Percentiles rank a stretch among this genome's conserved stretches.
These are phyloP conservation scores for Crambe crambe DNA, from an alignment of 37 sponge, comb jelly and placozoan genomes.

Conservation along the genomic window DNA sequence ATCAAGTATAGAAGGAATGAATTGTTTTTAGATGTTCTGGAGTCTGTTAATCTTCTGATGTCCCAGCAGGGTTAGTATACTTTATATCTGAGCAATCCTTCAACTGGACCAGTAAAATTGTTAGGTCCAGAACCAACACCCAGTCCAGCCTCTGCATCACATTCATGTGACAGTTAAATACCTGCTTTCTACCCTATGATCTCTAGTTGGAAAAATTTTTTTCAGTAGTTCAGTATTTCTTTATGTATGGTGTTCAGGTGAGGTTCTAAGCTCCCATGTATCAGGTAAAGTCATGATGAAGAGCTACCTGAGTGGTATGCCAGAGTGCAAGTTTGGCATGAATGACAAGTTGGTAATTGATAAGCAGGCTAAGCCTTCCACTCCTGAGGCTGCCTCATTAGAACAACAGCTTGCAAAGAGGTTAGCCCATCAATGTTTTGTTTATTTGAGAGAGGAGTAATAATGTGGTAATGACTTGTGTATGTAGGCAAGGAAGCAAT, in stretches of 20 bases:
- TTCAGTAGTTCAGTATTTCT: no score
- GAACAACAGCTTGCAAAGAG: constrained; percentile 65
- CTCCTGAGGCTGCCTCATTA: constrained; percentile 66
- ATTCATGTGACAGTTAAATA: no score
- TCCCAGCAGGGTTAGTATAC: constrained; percentile 83
- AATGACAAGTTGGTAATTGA: constrained; percentile 95
- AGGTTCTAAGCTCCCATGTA: constrained; percentile 89
- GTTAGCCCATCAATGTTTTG: neutral
- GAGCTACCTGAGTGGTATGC: constrained; percentile 96
- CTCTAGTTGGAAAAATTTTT: no score
- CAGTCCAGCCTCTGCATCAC: no score
- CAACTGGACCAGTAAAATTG: no score
- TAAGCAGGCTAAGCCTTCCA: constrained; percentile 87
- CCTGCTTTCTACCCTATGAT: no score
- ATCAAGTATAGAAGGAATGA: constrained; percentile 95
- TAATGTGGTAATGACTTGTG: neutral
- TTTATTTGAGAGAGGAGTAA: neutral
- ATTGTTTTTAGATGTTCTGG: constrained; percentile 94
- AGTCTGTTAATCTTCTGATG: constrained; percentile 94
- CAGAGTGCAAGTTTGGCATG: constrained; percentile 99
- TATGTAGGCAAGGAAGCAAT: constrained; percentile 41
- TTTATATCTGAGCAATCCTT: no score
- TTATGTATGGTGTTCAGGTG: no score
- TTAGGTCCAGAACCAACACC: no score
- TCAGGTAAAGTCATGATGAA: constrained; percentile 95